Base-by-base conservation (phyloP, 2,888 invertebrate genomes). In the Tupiocoris notatus region DNA sequence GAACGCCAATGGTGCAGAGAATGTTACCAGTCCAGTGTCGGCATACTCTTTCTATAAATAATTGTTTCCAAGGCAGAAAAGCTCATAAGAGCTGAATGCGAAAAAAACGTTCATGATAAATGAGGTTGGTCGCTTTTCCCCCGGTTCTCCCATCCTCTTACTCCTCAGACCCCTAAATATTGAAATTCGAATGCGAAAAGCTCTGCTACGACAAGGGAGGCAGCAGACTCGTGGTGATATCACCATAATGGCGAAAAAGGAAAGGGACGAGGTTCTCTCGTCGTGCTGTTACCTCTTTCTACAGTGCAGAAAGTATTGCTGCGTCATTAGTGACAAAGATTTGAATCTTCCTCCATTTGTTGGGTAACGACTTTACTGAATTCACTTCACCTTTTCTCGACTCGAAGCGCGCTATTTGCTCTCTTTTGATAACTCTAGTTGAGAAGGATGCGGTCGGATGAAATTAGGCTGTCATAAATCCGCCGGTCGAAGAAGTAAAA, bases 261-360 rank as follows among this genome's bases (percentile, higher is more conserved):
- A 39, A 39, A 39, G 39, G 59, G 70, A 59, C 57, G 70, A 23
- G 23, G 59, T 23, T n/a, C 23, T 9, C 57, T n/a, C 70, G 12
- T 22, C 57, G 21, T 24, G 9, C 56, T 66, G 58, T 70, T 70
- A 70, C 73, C 63, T 73, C 62, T 73, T 21, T 62, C 56, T 73
- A 54, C 39, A 12, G 39, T n/a, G n/a, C 39, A 12, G 39, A 62
- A 73, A 73, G 73, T 63, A 63, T 62, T 21, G 73, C 63, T 20
- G 62, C 73, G 73, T 73, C 73, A 73, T 73, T 73, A 73, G 62
- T 63, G 73, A 73, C 73, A 73, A 61, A 73, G 73, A 73, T 73
- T 73, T 62, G 73, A 73, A 73, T 73, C 73, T 61, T 20, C 58
- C 56, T 58, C 73, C 63, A 22, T 39, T 63, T 63, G 62, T 73